Evolutionary conservation across 2,113 vertebrate genomes (phyloP), one percentile per base, ranked within the genome.

Genomic region (rabbit (Oryctolagus cuniculus)): DNA sequence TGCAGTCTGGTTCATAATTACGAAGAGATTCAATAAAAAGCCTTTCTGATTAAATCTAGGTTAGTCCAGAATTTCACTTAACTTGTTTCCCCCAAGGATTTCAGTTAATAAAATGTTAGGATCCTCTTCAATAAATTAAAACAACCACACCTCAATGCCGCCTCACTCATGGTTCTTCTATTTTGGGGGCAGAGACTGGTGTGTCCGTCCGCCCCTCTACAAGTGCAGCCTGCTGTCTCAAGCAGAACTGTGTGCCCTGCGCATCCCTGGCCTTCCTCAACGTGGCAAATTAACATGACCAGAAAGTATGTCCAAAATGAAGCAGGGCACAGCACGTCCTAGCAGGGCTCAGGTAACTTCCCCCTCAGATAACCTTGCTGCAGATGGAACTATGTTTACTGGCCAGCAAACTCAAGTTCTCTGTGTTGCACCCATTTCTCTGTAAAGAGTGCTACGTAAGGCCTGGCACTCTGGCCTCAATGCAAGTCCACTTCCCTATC

Each of bases 101-200:
- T 93, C 13, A 78, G 75, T 38, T 95, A 58, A 75, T 61, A 90
- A 55, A 72, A 75, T 67, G 87, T 91, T 87, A 87, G n/a, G 16
- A 75, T 87, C 27, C 10, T 87, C 17, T 83, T 64, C 66, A 80
- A 61, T 29, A 92, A 75, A 81, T 93, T 86, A 93, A 83, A 93
- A 49, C 61, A 80, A 63, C 31, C 55, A 49, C 36, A 36, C 12
- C 78, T 44, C 19, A 53, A 3, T 7, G 73, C 3, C 2, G 61
- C 29, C 27, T 64, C 36, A 66, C 15, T 19, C 55, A 63, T 77
- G 77, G 79, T 77, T 61, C 84, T 81, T 51, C 64, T 75, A 3
- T 31, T n/a, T 58, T 17, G 66, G 9, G 34, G 15, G 36, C 53
- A 91, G 25, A 86, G 38, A 89, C 25, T 49, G 15, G 58, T 70